Percentiles rank a stretch among this genome's conserved stretches.
Evolutionary conservation across 2,113 vertebrate species (phyloP).

Genomic region (Spheniscus mendiculus): DNA sequence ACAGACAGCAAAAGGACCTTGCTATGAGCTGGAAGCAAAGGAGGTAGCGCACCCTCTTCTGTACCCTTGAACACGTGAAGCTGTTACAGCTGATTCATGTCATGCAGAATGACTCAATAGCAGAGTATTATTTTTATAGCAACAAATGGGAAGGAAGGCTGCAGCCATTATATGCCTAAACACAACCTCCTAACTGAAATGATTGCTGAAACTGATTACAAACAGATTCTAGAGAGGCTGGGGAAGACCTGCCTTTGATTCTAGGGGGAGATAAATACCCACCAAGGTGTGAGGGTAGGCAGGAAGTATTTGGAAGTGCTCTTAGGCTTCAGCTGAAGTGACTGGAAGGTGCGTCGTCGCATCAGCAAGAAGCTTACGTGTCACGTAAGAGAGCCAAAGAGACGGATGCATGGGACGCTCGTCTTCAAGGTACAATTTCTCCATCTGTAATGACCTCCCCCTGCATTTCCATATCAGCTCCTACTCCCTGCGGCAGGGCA

Average conservation of each 20-base stretch:
- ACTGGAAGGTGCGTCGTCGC: neutral
- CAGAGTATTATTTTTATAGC: neutral
- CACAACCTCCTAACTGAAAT: neutral
- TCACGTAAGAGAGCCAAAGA: neutral
- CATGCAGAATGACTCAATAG: neutral
- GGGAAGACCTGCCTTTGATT: neutral
- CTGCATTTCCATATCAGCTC: neutral
- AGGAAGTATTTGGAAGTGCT: neutral
- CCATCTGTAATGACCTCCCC: too few species aligned
- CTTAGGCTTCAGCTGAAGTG: neutral
- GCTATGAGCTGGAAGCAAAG: neutral
- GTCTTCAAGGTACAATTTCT: neutral
- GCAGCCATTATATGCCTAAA: neutral
- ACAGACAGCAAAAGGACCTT: neutral
- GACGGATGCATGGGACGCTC: neutral
- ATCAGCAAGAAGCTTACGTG: neutral
- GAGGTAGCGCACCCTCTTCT: neutral
- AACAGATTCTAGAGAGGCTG: neutral
- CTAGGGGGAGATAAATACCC: too few species aligned
- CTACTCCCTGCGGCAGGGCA: neutral
- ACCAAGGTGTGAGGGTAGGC: neutral
- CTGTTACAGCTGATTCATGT: rapidly evolving
- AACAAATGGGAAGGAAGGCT: neutral
- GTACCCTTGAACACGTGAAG: neutral
- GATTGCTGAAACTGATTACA: neutral